A percentile compares a stretch with the other conserved stretches of the same genome.
Conservation (phyloP, 2,797 vertebrate species). For the Liasis olivaceus region DNA sequence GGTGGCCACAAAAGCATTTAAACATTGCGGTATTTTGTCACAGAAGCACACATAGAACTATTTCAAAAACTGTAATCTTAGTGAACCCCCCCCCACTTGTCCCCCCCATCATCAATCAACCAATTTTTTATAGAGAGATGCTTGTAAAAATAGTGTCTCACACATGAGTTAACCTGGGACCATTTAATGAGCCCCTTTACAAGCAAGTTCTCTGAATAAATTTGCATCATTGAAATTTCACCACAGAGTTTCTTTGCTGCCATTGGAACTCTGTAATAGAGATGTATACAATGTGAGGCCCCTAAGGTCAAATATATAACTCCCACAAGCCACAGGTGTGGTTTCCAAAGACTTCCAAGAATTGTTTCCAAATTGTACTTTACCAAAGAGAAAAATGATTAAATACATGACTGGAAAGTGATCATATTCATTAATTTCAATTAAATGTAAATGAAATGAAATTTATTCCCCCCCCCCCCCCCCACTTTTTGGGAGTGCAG, state of each 20-base stretch:
- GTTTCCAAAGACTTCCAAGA: not conserved
- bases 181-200: not conserved
- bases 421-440: not conserved
- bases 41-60: not conserved
- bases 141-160: not conserved
- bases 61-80: not conserved
- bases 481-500: not conserved
- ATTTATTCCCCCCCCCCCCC: not conserved
- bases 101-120: not conserved
- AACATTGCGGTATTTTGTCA: constrained; percentile 21
- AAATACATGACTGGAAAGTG: not conserved
- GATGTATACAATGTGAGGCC: not conserved
- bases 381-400: not conserved
- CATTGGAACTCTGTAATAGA: no score
- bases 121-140: not conserved
- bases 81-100: not conserved
- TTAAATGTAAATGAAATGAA: not conserved
- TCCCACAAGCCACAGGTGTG: not conserved
- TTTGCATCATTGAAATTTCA: not conserved
- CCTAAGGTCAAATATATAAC: not conserved
- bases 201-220: not conserved
- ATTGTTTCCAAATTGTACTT: not conserved
- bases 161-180: not conserved
- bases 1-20: not conserved
- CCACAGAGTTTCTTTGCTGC: not conserved